Percentiles rank a stretch among this genome's conserved stretches.
Conservation (phyloP, 2,113 vertebrate genomes). For the Cnemophilus loriae region DNA sequence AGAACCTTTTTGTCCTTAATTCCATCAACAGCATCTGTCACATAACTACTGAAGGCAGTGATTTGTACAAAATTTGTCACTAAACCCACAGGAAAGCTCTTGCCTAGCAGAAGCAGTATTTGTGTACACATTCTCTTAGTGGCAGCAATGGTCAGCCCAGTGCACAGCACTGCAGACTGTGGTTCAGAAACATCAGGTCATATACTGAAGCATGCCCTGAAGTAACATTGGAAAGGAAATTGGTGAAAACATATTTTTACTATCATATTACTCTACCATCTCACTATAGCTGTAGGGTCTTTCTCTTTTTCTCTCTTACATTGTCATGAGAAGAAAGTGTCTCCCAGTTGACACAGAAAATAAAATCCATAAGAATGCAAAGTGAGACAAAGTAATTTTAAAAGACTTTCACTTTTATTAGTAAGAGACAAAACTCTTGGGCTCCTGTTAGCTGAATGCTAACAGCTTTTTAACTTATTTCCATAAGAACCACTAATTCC, state of each 20-base stretch:
- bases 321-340: neutral
- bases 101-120: neutral
- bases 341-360: neutral
- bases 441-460: neutral
- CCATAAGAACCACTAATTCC: neutral
- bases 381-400: neutral
- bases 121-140: neutral
- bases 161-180: neutral
- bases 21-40: neutral
- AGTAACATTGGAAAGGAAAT: neutral
- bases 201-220: neutral
- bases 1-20: neutral
- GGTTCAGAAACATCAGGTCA: neutral
- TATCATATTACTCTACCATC: neutral
- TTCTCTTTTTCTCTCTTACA: neutral
- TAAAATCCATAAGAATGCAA: neutral
- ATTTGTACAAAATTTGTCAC: neutral
- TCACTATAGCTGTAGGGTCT: neutral
- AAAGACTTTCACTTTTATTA: neutral
- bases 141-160: neutral
- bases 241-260: neutral
- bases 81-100: neutral
- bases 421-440: neutral
- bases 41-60: neutral
- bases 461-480: neutral